Evolutionary conservation across 2,113 vertebrate genomes (phyloP), one percentile per base, ranked within the genome.

Genomic region (Oryzias javanicus): DNA sequence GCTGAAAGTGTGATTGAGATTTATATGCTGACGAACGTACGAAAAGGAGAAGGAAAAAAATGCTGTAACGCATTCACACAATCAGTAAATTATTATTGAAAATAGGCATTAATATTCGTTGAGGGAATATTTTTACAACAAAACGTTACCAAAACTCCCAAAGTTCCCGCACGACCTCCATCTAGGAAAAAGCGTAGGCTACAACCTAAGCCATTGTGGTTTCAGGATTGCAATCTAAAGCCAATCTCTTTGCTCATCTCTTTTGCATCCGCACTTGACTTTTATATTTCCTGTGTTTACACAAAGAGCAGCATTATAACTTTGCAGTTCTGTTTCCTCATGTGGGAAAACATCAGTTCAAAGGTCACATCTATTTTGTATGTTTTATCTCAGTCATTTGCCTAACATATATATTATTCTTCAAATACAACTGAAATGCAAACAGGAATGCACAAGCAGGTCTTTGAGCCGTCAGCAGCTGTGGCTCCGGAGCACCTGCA

Each of bases 351-450:
- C 22, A 52, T 4, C 41, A 47, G 5, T 12, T 49, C 12, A 16
- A 18, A 49, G 8, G 41, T 3, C 3, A 15, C 27, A 27, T 44
- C 0, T 2, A 15, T 14, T 29, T 56, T 20, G 20, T 15, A 4
- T 27, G 13, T 35, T 5, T 18, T 6, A 24, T 60, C 55, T 44
- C 14, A 14, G n/a, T 72, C 3, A 55, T 66, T 72, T 72, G 40
- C 55, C 61, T 64, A 42, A 27, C 44, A 19, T 3, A 6, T 3
- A 35, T 35, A 63, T 8, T 4, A 44, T 58, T 42, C 12, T 46
- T 25, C 27, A 52, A 6, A 47, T 6, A 20, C 35, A 16, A 42
- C 29, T 42, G 20, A 47, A 53, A 71, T 64, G 20, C 49, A 62
- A 67, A 67, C 1, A 27, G n/a, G 35, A 47, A 56, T 41, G 6